These are phyloP conservation scores for Heliconius ethilla DNA, from an alignment of 2,888 invertebrate species.

Conservation along the genomic window DNA sequence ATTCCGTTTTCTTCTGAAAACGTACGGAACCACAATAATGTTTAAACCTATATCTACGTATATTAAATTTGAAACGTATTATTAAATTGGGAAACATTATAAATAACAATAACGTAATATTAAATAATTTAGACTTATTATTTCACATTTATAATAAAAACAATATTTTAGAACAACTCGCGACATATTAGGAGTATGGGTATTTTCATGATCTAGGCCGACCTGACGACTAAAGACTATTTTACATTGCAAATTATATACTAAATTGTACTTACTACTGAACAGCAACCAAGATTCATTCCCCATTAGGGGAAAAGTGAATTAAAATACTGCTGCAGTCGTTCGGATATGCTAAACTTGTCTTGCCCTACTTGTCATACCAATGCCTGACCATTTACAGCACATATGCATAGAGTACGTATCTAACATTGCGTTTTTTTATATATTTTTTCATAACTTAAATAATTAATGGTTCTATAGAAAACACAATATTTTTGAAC, in stretches of 20 bases:
- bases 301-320: slow-evolving; percentile 46
- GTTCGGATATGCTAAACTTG: slow-evolving; percentile 46
- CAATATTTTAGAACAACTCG: neutral
- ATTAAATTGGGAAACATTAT: neutral
- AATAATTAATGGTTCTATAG: neutral
- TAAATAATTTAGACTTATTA: neutral
- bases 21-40: neutral
- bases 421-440: neutral
- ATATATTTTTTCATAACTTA: neutral
- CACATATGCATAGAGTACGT: slow-evolving; percentile 29
- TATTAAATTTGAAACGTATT: neutral
- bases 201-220: slow-evolving; percentile 34
- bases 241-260: slow-evolving; percentile 41
- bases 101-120: neutral
- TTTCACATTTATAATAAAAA: neutral
- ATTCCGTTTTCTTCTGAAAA: neutral
- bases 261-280: slow-evolving; percentile 41
- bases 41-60: neutral
- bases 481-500: neutral
- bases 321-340: slow-evolving; percentile 43
- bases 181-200: neutral
- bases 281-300: slow-evolving; percentile 37
- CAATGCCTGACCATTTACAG: slow-evolving; percentile 46
- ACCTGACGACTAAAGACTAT: slow-evolving; percentile 34
- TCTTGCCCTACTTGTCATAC: slow-evolving; percentile 46